Percentiles rank a stretch among this genome's conserved stretches.
Conservation (phyloP, 2,113 vertebrate species). For the Emberiza fucata region DNA sequence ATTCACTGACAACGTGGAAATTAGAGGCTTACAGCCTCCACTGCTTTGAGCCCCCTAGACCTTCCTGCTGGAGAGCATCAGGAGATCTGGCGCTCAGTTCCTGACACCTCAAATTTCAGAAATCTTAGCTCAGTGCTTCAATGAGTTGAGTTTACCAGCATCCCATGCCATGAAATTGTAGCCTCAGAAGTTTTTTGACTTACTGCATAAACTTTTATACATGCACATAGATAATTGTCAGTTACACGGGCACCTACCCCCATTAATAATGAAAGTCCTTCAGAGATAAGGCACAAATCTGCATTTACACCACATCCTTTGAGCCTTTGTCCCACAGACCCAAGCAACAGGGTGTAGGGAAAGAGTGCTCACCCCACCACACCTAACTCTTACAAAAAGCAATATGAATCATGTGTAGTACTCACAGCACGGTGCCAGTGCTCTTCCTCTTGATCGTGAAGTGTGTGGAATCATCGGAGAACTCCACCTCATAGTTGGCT, state of each 20-base stretch:
- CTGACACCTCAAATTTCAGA: neutral
- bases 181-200: neutral
- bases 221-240: neutral
- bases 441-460: slow-evolving; percentile 45
- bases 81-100: neutral
- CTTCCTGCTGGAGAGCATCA: neutral
- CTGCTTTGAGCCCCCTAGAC: neutral
- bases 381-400: neutral
- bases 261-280: neutral
- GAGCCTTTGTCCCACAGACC: neutral
- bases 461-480: neutral
- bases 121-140: neutral
- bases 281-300: neutral
- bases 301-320: neutral
- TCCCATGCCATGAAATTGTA: neutral
- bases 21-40: rapidly evolving
- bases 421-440: slow-evolving; percentile 45
- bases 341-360: neutral
- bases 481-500: neutral
- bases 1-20: neutral
- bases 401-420: neutral
- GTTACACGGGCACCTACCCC: neutral
- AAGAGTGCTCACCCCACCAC: neutral
- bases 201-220: neutral
- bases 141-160: rapidly evolving